Conservation (phyloP, 2,113 vertebrate genomes). For the Neoarius graeffei region DNA sequence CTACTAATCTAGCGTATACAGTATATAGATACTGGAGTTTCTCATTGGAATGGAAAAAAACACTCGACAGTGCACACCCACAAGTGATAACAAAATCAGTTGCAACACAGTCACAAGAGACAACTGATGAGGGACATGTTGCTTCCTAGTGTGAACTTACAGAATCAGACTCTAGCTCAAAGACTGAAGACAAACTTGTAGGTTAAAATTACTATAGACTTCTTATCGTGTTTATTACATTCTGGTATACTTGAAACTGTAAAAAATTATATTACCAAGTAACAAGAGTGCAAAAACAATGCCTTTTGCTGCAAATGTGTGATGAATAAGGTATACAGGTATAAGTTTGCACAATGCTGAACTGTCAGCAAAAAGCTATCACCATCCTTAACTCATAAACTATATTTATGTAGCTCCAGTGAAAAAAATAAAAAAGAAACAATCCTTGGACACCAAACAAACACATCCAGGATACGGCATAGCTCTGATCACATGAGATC, state of each 20-base stretch:
- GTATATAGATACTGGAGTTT: neutral
- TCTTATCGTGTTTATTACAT: neutral
- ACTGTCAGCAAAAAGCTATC: neutral
- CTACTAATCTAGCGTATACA: neutral
- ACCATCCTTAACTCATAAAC: neutral
- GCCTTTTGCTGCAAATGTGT: neutral
- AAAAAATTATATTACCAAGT: neutral
- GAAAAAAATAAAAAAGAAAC: neutral
- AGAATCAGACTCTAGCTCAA: neutral
- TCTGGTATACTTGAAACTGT: neutral
- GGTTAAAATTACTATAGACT: neutral
- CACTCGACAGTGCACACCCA: neutral
- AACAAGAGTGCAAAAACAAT: neutral
- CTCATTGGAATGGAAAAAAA: neutral
- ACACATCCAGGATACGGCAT: neutral
- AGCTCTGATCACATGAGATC: neutral
- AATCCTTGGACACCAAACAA: neutral
- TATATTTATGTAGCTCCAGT: neutral
- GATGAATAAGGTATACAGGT: neutral
- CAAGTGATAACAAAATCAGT: neutral
- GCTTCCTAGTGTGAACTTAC: neutral
- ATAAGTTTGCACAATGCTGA: conserved; percentile 7
- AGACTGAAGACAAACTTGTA: neutral
- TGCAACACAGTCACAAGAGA: neutral
- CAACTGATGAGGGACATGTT: neutral